Conservation (phyloP, 2,888 invertebrate species). For the Spatulosminthurus flaviceps region DNA sequence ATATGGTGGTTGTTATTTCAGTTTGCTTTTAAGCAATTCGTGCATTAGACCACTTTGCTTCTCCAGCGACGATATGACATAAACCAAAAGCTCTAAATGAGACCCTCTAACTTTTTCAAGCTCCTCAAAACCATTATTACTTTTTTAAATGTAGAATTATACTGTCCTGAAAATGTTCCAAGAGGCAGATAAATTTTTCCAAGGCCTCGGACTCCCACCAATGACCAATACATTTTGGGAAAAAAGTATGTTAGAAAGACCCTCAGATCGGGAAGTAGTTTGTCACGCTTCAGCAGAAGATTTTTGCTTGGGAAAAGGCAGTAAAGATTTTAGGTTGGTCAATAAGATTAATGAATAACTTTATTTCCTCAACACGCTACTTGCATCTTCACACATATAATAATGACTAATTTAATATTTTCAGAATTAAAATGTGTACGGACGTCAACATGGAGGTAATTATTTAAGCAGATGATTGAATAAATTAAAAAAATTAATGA, state of each 20-base stretch:
- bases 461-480: too few species aligned
- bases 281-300: conserved; percentile 61
- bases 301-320: conserved; percentile 57
- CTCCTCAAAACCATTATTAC: not conserved
- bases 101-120: too few species aligned
- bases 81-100: too few species aligned
- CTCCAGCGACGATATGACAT: too few species aligned
- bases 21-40: too few species aligned
- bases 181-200: conserved; percentile 81
- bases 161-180: conserved; percentile 58
- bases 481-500: too few species aligned
- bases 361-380: too few species aligned
- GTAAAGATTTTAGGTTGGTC: conserved; percentile 58
- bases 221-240: conserved; percentile 88
- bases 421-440: conserved; percentile 50
- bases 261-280: conserved; percentile 69
- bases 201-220: conserved; percentile 80
- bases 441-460: conserved; percentile 39
- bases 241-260: conserved; percentile 80
- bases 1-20: too few species aligned
- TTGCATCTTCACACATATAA: too few species aligned
- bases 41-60: too few species aligned
- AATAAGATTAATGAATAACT: not conserved
- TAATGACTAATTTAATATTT: not conserved
- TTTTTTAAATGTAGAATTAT: conserved; percentile 52